Evolutionary conservation across 2,797 vertebrate species (phyloP).

Genomic region (Lacerta bilineata): DNA sequence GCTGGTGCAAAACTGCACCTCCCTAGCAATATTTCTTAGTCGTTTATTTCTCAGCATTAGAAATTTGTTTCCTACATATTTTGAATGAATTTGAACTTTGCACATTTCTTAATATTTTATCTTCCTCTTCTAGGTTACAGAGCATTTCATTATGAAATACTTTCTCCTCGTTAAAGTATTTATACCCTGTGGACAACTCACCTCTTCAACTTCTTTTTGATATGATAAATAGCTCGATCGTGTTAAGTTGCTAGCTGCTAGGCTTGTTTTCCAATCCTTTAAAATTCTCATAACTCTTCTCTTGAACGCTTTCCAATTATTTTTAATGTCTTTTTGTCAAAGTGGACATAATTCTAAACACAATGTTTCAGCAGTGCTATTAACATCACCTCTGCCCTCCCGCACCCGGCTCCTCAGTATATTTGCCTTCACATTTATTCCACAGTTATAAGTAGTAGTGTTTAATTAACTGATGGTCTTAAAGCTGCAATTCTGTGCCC

Average conservation of each 20-base stretch:
- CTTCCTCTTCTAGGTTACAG: constrained; percentile 1
- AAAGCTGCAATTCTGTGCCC: not conserved
- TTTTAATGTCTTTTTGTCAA: not conserved
- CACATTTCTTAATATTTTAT: not conserved
- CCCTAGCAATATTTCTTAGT: not conserved
- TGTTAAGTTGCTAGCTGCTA: not conserved
- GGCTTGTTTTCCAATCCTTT: not conserved
- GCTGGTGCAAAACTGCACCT: not conserved
- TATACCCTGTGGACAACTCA: constrained; percentile 11
- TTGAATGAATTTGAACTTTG: not conserved
- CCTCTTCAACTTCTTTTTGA: constrained; percentile 15
- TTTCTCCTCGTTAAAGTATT: constrained; percentile 5
- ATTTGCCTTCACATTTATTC: not conserved
- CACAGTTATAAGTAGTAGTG: not conserved
- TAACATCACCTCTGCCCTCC: not conserved
- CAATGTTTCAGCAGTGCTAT: not conserved
- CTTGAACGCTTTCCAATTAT: not conserved
- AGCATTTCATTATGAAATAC: constrained; percentile 17
- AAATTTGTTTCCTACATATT: not conserved
- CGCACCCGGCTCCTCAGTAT: not conserved
- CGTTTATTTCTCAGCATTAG: not conserved
- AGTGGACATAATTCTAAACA: not conserved
- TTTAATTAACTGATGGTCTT: not conserved
- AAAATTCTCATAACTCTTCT: constrained; percentile 24
- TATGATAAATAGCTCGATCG: constrained; percentile 13